Conservation (phyloP, 2,113 vertebrate species). For the Brachirus orientalis region DNA sequence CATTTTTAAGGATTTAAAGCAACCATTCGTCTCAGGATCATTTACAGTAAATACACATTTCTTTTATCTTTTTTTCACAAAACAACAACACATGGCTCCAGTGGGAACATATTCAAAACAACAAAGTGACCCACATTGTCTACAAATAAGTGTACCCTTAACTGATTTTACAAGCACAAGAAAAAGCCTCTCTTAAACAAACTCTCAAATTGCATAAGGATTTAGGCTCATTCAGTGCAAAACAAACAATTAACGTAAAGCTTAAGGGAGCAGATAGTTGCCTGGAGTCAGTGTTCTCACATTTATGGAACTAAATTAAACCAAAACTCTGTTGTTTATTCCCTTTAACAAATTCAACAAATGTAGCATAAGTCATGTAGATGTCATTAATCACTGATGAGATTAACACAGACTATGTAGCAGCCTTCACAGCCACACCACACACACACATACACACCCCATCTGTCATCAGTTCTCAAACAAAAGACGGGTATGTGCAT, state of each 20-base stretch:
- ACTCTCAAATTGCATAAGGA: conserved; percentile 37
- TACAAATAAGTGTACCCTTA: not conserved
- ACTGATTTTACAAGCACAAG: too few species aligned
- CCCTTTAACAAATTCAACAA: conserved; percentile 21
- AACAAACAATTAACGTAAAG: conserved; percentile 60
- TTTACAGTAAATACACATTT: not conserved
- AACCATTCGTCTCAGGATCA: not conserved
- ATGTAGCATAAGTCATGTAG: conserved; percentile 24
- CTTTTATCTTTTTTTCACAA: not conserved
- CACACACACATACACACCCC: too few species aligned
- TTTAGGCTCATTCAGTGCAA: conserved; percentile 43
- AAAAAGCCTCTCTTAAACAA: conserved; percentile 36
- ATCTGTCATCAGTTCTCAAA: conserved; percentile 1
- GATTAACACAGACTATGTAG: conserved; percentile 18
- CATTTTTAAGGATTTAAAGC: not conserved
- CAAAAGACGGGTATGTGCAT: not conserved
- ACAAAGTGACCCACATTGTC: not conserved
- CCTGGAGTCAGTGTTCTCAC: conserved; percentile 45
- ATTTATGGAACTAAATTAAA: conserved; percentile 43
- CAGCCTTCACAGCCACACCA: not conserved
- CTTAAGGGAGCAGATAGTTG: conserved; percentile 58
- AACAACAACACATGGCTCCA: not conserved
- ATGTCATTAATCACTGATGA: conserved; percentile 44
- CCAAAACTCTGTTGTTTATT: conserved; percentile 40
- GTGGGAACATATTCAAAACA: not conserved